These are phyloP conservation scores for Pherbina coryleti DNA, from an alignment of 2,888 invertebrate species.

Conservation along the genomic window DNA sequence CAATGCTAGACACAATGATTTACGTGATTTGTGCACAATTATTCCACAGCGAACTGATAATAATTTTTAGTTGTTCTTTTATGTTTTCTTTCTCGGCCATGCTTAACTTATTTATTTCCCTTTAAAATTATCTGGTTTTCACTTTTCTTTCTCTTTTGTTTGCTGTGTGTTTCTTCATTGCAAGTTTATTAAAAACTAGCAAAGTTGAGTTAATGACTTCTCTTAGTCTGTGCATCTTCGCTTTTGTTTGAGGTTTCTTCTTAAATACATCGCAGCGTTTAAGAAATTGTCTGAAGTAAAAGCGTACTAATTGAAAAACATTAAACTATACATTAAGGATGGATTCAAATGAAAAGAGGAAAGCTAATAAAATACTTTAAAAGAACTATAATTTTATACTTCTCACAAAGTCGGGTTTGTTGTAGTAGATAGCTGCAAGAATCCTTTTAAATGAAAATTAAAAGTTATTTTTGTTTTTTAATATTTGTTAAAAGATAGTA, in stretches of 20 bases:
- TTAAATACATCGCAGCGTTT: not conserved
- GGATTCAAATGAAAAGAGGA: no score
- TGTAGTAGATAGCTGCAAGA: no score
- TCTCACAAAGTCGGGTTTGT: no score
- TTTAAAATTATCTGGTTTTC: conserved; percentile 6
- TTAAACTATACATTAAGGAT: not conserved
- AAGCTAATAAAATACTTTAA: no score
- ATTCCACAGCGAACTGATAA: conserved; percentile 34
- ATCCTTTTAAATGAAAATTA: no score
- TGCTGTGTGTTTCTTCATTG: not conserved
- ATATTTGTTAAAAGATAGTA: no score
- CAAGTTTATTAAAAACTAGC: conserved; percentile 19
- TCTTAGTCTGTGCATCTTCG: not conserved
- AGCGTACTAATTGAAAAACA: not conserved
- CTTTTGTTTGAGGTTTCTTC: not conserved
- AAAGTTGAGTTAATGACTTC: conserved; percentile 8
- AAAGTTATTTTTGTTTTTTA: no score
- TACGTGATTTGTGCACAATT: conserved; percentile 39
- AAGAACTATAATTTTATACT: no score
- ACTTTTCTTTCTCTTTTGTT: not conserved
- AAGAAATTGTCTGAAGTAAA: not conserved
- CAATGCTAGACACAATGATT: conserved; percentile 27
- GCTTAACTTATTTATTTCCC: not conserved
- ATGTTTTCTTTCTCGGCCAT: not conserved
- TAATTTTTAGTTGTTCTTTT: conserved; percentile 4